Evolutionary conservation across 2,113 vertebrate species (phyloP).

Genomic region (Oreochromis niloticus): DNA sequence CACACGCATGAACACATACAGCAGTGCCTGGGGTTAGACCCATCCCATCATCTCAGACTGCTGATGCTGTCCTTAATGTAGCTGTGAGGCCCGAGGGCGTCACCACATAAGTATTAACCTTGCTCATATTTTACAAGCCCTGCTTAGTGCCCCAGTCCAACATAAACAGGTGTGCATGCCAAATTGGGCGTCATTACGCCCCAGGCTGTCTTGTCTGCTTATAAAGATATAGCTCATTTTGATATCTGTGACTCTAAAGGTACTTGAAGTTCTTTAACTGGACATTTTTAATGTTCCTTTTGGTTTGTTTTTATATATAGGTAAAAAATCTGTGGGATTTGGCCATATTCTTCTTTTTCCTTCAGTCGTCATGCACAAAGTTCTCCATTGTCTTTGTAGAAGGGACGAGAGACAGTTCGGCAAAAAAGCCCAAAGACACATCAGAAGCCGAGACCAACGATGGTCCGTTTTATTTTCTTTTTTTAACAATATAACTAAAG

Average conservation of each 20-base stretch:
- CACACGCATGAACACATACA: background rate
- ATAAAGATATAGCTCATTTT: constrained; percentile 5
- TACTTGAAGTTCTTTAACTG: constrained; percentile 30
- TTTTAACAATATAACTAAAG: constrained; percentile 2
- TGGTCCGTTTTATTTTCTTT: background rate
- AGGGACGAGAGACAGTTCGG: background rate
- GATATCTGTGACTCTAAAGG: constrained; percentile 49
- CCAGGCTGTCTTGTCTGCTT: constrained; percentile 52
- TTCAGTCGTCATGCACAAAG: background rate
- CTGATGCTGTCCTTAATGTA: constrained; percentile 57
- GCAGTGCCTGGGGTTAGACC: constrained; percentile 33
- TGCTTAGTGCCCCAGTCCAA: constrained; percentile 57
- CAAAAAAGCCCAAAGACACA: background rate
- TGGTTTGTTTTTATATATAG: background rate
- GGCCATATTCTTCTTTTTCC: background rate
- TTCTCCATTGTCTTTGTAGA: background rate
- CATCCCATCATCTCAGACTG: constrained; percentile 52
- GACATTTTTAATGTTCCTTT: background rate
- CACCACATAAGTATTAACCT: constrained; percentile 70
- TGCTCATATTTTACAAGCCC: constrained; percentile 67
- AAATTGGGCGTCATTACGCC: constrained; percentile 59
- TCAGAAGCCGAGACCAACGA: background rate
- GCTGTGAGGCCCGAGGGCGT: constrained; percentile 67
- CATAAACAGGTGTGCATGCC: constrained; percentile 69
- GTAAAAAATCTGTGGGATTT: background rate